A percentile compares a stretch with the other conserved stretches of the same genome.
phyloP scores from a whole-genome alignment of 2,888 invertebrate genomes.

The Polietes domitor region DNA sequence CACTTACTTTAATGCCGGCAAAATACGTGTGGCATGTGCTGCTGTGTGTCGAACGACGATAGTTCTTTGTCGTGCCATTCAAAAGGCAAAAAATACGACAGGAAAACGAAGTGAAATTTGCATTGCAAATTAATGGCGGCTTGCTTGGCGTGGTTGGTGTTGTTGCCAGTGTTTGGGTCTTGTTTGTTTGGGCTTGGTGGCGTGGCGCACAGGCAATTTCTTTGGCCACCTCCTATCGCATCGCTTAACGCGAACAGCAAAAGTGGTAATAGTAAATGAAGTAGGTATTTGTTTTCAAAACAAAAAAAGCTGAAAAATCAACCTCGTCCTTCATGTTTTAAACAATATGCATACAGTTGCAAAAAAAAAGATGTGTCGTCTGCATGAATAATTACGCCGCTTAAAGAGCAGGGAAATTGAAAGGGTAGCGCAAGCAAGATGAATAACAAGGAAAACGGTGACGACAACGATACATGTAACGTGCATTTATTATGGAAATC shows the following conservation, averaged over 20 bases:
- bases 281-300: slow-evolving; percentile 51
- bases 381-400: slow-evolving; percentile 52
- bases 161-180: background rate
- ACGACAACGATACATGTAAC: background rate
- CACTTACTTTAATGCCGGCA: slow-evolving; percentile 58
- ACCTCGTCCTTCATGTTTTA: slow-evolving; percentile 32
- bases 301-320: slow-evolving; percentile 13
- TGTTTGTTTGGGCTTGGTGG: slow-evolving; percentile 7
- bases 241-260: slow-evolving; percentile 4
- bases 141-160: background rate
- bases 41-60: slow-evolving; percentile 15
- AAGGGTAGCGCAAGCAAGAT: background rate
- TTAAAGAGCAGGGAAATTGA: slow-evolving; percentile 29
- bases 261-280: slow-evolving; percentile 13
- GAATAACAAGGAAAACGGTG: background rate
- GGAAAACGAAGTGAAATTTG: slow-evolving; percentile 44
- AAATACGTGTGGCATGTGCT: slow-evolving; percentile 39
- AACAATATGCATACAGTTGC: slow-evolving; percentile 44
- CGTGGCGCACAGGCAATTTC: slow-evolving; percentile 31
- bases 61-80: slow-evolving; percentile 23
- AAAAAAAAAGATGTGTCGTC: slow-evolving; percentile 8
- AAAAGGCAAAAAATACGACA: background rate
- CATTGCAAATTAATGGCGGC: slow-evolving; percentile 63
- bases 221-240: background rate
- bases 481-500: too few relatives aligned